Evolutionary conservation across 2,888 invertebrate genomes (phyloP).

Genomic region (Pilophorus perplexus): DNA sequence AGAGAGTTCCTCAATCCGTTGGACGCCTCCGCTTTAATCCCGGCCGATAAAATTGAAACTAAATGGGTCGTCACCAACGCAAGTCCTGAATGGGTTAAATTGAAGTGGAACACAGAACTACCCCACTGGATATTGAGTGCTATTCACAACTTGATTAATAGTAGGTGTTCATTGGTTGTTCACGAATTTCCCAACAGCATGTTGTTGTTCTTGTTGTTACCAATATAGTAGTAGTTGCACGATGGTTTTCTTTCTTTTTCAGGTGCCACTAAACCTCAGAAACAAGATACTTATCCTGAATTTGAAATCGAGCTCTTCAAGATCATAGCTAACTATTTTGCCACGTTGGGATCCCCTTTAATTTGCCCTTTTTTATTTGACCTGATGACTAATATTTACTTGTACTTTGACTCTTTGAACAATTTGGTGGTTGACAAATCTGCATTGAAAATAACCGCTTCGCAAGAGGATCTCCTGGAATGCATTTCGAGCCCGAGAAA

Average conservation of each 20-base stretch:
- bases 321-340: conserved; percentile 44
- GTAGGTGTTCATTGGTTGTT: too few species aligned
- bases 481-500: conserved; percentile 38
- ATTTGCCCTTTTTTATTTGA: conserved; percentile 37
- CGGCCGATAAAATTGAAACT: conserved; percentile 30
- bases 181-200: background rate
- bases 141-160: conserved; percentile 41
- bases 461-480: conserved; percentile 42
- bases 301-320: conserved; percentile 44
- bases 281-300: conserved; percentile 38
- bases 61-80: conserved; percentile 45
- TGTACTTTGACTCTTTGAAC: conserved; percentile 40
- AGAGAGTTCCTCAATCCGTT: conserved; percentile 40
- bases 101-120: conserved; percentile 44
- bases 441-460: conserved; percentile 36
- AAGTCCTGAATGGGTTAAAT: conserved; percentile 41
- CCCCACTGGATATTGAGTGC: conserved; percentile 45
- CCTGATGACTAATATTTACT: conserved; percentile 39
- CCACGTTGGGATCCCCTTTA: conserved; percentile 38
- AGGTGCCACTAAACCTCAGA: conserved; percentile 39
- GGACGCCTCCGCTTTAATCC: conserved; percentile 30
- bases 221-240: too few species aligned
- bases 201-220: too few species aligned
- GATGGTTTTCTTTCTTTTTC: conserved; percentile 33
- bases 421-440: conserved; percentile 15